A percentile compares a stretch with the other conserved stretches of the same genome.
These are phyloP conservation scores for Cephus rjabovi DNA, from an alignment of 2,888 invertebrate genomes.

Conservation along the genomic window DNA sequence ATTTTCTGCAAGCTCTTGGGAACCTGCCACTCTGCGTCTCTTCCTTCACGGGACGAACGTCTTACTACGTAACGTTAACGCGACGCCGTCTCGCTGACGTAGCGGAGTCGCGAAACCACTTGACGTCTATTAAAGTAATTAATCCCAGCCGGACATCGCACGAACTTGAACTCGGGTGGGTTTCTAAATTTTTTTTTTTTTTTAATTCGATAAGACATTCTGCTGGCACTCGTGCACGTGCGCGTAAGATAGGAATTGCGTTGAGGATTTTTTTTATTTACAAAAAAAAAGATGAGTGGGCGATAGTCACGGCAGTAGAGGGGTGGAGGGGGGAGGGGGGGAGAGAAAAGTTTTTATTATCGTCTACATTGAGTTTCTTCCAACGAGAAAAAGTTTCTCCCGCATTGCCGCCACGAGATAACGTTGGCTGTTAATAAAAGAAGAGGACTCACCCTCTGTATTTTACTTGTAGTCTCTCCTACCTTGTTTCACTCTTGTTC, in stretches of 20 bases:
- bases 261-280: background rate
- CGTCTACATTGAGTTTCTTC: background rate
- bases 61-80: background rate
- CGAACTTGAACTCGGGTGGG: slow-evolving; percentile 49
- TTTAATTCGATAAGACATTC: slow-evolving; percentile 34
- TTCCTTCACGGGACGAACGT: background rate
- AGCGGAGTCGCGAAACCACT: slow-evolving; percentile 42
- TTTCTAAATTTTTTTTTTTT: background rate
- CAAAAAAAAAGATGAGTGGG: no score
- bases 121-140: slow-evolving; percentile 52
- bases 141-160: slow-evolving; percentile 40
- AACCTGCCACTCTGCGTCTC: background rate
- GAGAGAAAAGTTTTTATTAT: background rate
- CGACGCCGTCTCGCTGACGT: background rate
- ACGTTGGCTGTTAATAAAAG: background rate
- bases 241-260: background rate
- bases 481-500: background rate
- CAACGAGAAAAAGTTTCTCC: background rate
- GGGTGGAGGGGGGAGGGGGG: rapidly evolving
- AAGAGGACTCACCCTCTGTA: background rate
- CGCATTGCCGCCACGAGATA: background rate
- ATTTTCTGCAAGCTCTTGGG: background rate
- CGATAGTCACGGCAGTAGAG: no score
- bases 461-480: background rate
- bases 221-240: background rate